Percentiles rank a stretch among this genome's conserved stretches.
Evolutionary conservation across 2,888 invertebrate genomes (phyloP).

Genomic region (Eristalis tenax): DNA sequence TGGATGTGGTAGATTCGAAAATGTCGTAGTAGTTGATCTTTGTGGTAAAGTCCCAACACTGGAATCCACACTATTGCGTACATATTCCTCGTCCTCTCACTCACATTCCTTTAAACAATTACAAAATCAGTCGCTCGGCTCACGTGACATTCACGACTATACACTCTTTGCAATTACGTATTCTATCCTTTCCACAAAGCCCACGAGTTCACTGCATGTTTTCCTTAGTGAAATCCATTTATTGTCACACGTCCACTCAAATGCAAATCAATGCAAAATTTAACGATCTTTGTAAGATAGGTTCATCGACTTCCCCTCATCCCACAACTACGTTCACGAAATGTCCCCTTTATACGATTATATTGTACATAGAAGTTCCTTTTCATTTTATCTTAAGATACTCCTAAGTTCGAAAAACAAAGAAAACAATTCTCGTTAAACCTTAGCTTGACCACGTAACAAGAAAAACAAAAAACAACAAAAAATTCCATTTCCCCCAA

Average conservation of each 20-base stretch:
- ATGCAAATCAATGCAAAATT: slow-evolving; percentile 1
- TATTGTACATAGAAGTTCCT: slow-evolving; percentile 42
- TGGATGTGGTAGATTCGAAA: too few species aligned
- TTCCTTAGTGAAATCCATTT: not conserved
- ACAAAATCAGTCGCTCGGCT: too few species aligned
- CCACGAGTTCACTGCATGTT: not conserved
- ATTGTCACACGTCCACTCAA: slow-evolving; percentile 10
- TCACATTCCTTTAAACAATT: too few species aligned
- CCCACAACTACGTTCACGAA: not conserved
- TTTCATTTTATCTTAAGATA: slow-evolving; percentile 35
- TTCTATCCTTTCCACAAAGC: not conserved
- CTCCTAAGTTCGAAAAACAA: not conserved
- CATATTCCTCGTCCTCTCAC: too few species aligned
- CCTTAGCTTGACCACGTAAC: slow-evolving; percentile 63
- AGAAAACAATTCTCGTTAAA: slow-evolving; percentile 29
- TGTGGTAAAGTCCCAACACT: too few species aligned
- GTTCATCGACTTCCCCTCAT: not conserved
- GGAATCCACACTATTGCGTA: too few species aligned
- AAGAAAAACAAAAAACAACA: slow-evolving; percentile 14
- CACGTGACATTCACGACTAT: too few species aligned
- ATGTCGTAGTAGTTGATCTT: too few species aligned
- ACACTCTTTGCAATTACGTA: too few species aligned
- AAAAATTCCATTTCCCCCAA: slow-evolving; percentile 44
- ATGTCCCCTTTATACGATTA: not conserved
- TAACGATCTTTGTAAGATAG: slow-evolving; percentile 9